A percentile compares a stretch with the other conserved stretches of the same genome.
Conservation (phyloP, 2,888 invertebrate species). For the Cheilosia impressa region DNA sequence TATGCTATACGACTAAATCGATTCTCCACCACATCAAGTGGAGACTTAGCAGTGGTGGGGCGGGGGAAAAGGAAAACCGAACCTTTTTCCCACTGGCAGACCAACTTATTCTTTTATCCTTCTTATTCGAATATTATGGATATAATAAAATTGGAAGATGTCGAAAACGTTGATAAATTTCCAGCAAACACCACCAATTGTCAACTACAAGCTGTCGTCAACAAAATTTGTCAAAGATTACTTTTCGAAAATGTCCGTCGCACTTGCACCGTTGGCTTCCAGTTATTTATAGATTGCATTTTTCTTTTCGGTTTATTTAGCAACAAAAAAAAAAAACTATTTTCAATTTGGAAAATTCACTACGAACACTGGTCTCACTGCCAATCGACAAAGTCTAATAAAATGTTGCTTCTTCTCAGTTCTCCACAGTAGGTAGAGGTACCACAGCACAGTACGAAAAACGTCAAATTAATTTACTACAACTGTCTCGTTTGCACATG, state of each 20-base stretch:
- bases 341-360: constrained; percentile 46
- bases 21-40: constrained; percentile 65
- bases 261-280: constrained; percentile 56
- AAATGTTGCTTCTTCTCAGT: not conserved
- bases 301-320: constrained; percentile 42
- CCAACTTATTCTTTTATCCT: constrained; percentile 42
- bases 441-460: constrained; percentile 9
- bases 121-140: constrained; percentile 29
- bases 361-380: constrained; percentile 25
- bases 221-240: constrained; percentile 69
- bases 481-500: constrained; percentile 48
- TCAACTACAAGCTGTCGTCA: constrained; percentile 27
- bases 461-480: constrained; percentile 44
- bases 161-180: constrained; percentile 46
- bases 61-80: constrained; percentile 27
- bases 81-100: constrained; percentile 28
- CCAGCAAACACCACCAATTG: constrained; percentile 15
- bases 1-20: constrained; percentile 58
- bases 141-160: constrained; percentile 26
- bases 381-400: constrained; percentile 12
- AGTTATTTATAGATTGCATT: constrained; percentile 68
- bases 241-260: constrained; percentile 67
- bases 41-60: constrained; percentile 52
- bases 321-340: constrained; percentile 17
- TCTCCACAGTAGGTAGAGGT: constrained; percentile 2